Conservation (phyloP, 2,113 vertebrate species). For the Eurypyga helias region DNA sequence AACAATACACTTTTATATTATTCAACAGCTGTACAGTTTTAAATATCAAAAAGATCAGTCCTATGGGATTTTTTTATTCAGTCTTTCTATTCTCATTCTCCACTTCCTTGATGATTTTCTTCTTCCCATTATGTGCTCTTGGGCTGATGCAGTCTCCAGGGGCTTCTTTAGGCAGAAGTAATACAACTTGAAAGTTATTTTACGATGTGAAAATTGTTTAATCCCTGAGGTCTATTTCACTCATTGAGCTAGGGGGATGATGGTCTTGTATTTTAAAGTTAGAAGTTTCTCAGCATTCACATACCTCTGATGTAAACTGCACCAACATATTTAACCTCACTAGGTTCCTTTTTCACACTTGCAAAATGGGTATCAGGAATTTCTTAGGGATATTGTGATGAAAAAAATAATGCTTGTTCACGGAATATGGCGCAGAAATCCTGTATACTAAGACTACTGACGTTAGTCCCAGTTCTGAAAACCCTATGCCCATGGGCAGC, state of each 20-base stretch:
- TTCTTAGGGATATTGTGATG: not conserved
- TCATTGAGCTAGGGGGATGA: not conserved
- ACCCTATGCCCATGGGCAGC: not conserved
- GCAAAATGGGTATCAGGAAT: not conserved
- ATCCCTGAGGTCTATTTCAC: not conserved
- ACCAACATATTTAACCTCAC: not conserved
- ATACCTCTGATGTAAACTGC: not conserved
- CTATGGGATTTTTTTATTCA: not conserved
- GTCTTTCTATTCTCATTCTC: not conserved
- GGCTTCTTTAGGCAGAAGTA: not conserved
- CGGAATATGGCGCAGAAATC: not conserved
- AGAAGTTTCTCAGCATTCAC: not conserved
- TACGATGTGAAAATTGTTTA: not conserved
- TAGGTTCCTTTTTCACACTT: not conserved
- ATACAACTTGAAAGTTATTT: not conserved
- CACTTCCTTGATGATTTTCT: not conserved
- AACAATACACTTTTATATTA: not conserved
- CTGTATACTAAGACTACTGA: not conserved
- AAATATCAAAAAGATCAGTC: not conserved
- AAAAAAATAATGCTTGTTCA: not conserved
- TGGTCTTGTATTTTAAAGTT: not conserved
- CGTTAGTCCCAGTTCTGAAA: not conserved
- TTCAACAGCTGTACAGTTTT: not conserved
- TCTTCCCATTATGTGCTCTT: not conserved
- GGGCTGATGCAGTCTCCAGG: not conserved